Evolutionary conservation across 2,888 invertebrate genomes (phyloP).

Genomic region (Lissonota sp.): DNA sequence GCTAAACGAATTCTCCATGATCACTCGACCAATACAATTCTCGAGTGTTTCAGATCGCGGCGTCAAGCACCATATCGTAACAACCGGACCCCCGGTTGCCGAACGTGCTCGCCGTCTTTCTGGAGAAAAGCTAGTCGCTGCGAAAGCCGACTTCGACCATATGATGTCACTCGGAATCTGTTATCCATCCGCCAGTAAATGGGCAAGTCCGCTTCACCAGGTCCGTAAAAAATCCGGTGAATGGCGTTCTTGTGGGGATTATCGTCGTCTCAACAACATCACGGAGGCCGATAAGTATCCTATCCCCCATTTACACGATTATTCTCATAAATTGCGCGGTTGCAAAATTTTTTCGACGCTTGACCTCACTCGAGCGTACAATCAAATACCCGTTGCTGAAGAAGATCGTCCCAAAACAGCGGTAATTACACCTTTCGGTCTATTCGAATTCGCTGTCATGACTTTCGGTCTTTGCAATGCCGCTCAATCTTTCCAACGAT

Average conservation of each 20-base stretch:
- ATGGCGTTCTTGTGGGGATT: conserved; percentile 73
- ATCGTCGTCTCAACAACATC: conserved; percentile 70
- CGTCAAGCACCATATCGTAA: conserved; percentile 73
- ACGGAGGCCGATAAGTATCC: conserved; percentile 71
- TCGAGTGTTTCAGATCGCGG: not conserved
- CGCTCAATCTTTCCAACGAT: conserved; percentile 70
- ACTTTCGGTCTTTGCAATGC: conserved; percentile 68
- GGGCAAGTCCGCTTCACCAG: no score
- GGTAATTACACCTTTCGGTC: conserved; percentile 71
- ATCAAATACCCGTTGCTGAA: no score
- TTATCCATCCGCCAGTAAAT: no score
- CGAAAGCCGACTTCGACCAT: no score
- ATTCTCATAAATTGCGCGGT: conserved; percentile 31
- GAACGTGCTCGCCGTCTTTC: conserved; percentile 76
- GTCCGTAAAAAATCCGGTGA: conserved; percentile 71
- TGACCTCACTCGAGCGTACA: conserved; percentile 48
- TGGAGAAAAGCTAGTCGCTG: no score
- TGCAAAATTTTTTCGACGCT: conserved; percentile 49
- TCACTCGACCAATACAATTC: conserved; percentile 6
- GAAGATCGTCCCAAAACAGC: conserved; percentile 73
- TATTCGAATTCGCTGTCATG: conserved; percentile 64
- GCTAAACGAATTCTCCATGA: conserved; percentile 7
- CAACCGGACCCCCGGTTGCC: conserved; percentile 76
- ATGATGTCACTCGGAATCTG: no score
- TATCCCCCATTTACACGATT: conserved; percentile 58